Evolutionary conservation across 2,888 invertebrate species (phyloP), one percentile per base, ranked within the genome.

Genomic region (Drosophila incognita): DNA sequence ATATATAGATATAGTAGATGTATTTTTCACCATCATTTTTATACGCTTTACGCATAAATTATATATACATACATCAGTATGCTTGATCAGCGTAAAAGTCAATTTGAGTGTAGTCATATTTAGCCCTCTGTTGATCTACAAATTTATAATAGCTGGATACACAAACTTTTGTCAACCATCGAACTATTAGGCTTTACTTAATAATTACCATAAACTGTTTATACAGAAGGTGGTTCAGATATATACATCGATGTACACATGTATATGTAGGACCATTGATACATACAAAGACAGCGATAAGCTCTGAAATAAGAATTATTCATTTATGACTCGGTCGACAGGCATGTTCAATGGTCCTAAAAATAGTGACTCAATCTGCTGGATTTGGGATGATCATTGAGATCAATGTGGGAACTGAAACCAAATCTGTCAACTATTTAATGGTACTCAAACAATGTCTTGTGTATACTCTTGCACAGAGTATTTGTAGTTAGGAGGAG

Each of bases 1-100:
- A 18, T 29, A 11, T 24, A 38, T 38, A 38, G 15, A 38, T 38
- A 46, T 21, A 21, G 46, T 46, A 38, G n/a, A 15, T 18, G 8
- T 56, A 38, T 56, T 40, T 56, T 56, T 40, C 42, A 57, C 1
- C 31, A 31, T 42, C 15, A 40, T 29, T 57, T 31, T 11, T 21
- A 40, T 40, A 31, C 29, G 38, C 38, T n/a, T 4, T 1, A 38
- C 36, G 38, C 29, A 40, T 57, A 13, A 13, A n/a, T 38, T 56
- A 38, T 35, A 36, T 13, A 18, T 10, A 52, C 21, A 24, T 21
- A 21, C 21, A 21, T 46, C 21, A 13, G 21, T 15, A 21, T 24
- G 8, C 13, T 46, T 8, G 21, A 46, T 24, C 21, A 21, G 42
- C 13, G 13, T 7, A 4, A 46, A 46, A 7, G 13, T 13, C 3